phyloP scores from a whole-genome alignment of 2,888 invertebrate genomes.

The Phrixothrix hirtus region DNA sequence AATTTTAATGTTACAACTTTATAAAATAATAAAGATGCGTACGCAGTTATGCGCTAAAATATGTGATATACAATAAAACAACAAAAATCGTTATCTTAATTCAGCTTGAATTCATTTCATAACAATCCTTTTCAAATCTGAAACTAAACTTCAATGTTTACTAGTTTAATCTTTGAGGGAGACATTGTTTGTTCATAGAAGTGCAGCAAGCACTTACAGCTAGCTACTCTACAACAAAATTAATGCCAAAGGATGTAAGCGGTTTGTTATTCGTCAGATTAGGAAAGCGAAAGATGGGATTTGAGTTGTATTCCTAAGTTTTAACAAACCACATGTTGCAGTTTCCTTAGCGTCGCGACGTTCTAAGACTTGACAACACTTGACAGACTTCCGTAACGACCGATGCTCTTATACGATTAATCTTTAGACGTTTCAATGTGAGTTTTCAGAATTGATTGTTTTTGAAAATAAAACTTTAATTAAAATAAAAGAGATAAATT shows the following conservation, averaged over 20 bases:
- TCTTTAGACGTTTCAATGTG: slow-evolving; percentile 17
- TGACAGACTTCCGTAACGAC: slow-evolving; percentile 47
- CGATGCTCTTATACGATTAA: slow-evolving; percentile 27
- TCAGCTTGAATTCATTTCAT: too few relatives aligned
- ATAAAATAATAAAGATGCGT: too few relatives aligned
- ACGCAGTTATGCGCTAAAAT: too few relatives aligned
- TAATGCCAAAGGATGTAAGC: slow-evolving; percentile 23
- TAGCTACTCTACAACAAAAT: slow-evolving; percentile 9
- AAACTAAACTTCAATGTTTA: too few relatives aligned
- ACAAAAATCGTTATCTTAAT: too few relatives aligned
- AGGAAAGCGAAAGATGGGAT: slow-evolving; percentile 43
- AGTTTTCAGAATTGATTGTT: slow-evolving; percentile 5
- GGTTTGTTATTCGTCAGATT: slow-evolving; percentile 42
- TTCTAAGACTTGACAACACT: slow-evolving; percentile 46
- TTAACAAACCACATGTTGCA: slow-evolving; percentile 51
- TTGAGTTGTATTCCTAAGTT: slow-evolving; percentile 45
- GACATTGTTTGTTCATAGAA: neutral
- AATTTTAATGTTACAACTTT: too few relatives aligned
- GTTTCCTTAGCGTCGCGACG: slow-evolving; percentile 43
- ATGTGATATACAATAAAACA: too few relatives aligned
- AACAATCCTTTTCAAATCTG: too few relatives aligned
- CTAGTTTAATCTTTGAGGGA: too few relatives aligned
- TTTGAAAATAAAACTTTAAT: neutral
- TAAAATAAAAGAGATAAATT: too few relatives aligned
- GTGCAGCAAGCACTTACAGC: neutral